These are phyloP conservation scores for Beaufortia kweichowensis DNA, from an alignment of 2,113 vertebrate genomes.

Conservation along the genomic window DNA sequence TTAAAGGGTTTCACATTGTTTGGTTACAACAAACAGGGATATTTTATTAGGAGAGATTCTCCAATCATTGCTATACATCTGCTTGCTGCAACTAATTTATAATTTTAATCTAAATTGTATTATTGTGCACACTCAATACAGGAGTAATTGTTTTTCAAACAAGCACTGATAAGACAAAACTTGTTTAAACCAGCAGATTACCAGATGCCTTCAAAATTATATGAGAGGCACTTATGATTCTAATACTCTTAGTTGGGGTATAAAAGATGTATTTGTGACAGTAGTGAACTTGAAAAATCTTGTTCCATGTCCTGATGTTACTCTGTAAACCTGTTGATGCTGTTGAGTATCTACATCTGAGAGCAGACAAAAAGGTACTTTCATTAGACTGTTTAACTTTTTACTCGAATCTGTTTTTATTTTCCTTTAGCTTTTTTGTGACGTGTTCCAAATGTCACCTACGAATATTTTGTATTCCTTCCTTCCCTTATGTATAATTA, in stretches of 20 bases:
- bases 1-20: conserved; percentile 19
- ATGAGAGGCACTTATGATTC: conserved; percentile 9
- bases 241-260: conserved; percentile 2
- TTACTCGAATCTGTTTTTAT: background rate
- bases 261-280: background rate
- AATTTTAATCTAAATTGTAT: conserved; percentile 6
- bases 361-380: background rate
- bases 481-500: background rate
- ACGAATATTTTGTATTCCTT: background rate
- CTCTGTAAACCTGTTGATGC: background rate
- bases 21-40: conserved; percentile 13
- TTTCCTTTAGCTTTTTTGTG: background rate
- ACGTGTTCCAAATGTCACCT: background rate
- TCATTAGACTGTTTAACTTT: background rate
- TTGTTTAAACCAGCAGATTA: background rate
- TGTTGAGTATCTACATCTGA: background rate
- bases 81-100: background rate
- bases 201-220: background rate
- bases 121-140: background rate
- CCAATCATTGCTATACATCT: background rate
- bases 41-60: conserved; percentile 24
- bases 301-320: background rate
- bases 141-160: background rate
- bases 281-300: conserved; percentile 7
- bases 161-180: conserved; percentile 9